Evolutionary conservation across 1,140 invertebrate genomes (phyloP).

Genomic region (Conus ventricosus): DNA sequence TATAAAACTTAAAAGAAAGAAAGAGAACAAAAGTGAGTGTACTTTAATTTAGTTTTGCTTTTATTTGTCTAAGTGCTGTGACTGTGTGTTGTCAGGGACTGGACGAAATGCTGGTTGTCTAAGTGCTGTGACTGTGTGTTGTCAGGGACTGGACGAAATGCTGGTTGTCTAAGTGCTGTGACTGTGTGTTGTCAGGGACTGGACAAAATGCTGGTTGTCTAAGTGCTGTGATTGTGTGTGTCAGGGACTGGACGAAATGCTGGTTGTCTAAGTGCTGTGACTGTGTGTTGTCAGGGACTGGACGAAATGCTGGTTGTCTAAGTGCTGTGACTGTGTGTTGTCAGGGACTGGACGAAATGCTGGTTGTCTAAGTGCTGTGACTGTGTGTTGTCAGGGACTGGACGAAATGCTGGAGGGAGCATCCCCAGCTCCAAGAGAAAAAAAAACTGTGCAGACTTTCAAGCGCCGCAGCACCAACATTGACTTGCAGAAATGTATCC

Average conservation of each 20-base stretch:
- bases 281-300: neutral
- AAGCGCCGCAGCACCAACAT: constrained; percentile 54
- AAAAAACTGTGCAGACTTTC: constrained; percentile 57
- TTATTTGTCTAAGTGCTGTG: constrained; percentile 1
- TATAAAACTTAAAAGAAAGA: too few species aligned
- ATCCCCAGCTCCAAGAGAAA: constrained; percentile 53
- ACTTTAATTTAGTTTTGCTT: neutral
- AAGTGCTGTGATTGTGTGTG: neutral
- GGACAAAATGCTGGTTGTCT: constrained; percentile 53
- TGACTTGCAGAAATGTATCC: constrained; percentile 65
- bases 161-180: constrained; percentile 41
- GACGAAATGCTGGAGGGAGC: constrained; percentile 56
- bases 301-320: constrained; percentile 54
- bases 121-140: neutral
- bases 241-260: constrained; percentile 43
- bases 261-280: constrained; percentile 40
- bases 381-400: neutral
- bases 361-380: constrained; percentile 33
- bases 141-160: constrained; percentile 43
- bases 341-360: constrained; percentile 43
- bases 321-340: neutral
- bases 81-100: neutral
- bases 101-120: constrained; percentile 53
- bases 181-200: neutral
- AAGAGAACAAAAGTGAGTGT: neutral